phyloP scores from a whole-genome alignment of 2,888 invertebrate genomes.

The Stenoptilia bipunctidactyla region DNA sequence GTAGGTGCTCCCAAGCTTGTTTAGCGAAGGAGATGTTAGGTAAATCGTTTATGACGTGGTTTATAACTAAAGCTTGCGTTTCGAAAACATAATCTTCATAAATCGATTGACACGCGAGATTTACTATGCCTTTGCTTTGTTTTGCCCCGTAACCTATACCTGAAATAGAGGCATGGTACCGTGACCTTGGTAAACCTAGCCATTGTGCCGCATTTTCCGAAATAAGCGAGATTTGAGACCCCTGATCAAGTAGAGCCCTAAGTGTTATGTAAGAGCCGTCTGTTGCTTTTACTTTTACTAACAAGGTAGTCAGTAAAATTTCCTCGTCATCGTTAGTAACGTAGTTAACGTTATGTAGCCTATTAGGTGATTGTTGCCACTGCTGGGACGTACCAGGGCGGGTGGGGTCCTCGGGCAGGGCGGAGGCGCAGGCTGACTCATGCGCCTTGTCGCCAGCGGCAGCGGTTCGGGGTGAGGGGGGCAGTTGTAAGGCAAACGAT shows the following conservation, averaged over 20 bases:
- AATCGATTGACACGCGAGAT: slow-evolving; percentile 10
- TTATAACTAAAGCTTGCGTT: slow-evolving; percentile 12
- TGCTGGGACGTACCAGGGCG: not conserved
- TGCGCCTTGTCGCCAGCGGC: not conserved
- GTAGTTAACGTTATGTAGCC: not conserved
- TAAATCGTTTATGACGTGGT: slow-evolving; percentile 12
- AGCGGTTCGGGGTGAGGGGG: not conserved
- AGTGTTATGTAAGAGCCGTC: slow-evolving; percentile 1
- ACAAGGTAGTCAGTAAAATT: slow-evolving; percentile 1
- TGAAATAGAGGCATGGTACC: slow-evolving; percentile 1
- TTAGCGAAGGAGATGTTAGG: slow-evolving; percentile 12
- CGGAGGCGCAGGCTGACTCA: not conserved
- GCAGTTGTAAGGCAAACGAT: not conserved
- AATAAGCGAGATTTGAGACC: slow-evolving; percentile 10
- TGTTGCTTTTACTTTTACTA: slow-evolving; percentile 1
- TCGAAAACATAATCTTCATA: slow-evolving; percentile 9
- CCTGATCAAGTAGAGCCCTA: not conserved
- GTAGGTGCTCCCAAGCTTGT: slow-evolving; percentile 11
- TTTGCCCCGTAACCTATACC: slow-evolving; percentile 1
- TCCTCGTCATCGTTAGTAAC: slow-evolving; percentile 2
- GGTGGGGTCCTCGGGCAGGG: not conserved
- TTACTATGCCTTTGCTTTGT: slow-evolving; percentile 8
- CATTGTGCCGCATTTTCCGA: slow-evolving; percentile 9
- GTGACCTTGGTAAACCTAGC: not conserved
- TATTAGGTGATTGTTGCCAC: not conserved